Conservation (phyloP, 2,888 invertebrate species). For the Luffia ferchaultella region DNA sequence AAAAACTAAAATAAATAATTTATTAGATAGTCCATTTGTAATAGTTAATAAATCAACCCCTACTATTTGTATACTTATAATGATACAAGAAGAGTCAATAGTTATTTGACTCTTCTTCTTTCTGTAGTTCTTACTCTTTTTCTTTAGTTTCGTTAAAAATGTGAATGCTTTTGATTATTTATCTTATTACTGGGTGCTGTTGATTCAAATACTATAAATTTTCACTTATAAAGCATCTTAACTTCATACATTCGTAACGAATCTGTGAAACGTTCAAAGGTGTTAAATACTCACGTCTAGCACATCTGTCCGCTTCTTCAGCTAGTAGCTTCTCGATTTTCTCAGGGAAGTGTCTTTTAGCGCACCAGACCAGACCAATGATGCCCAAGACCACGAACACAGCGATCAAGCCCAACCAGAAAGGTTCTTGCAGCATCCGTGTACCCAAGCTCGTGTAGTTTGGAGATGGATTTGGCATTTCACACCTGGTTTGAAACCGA, state of each 20-base stretch:
- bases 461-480: slow-evolving; percentile 69
- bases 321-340: slow-evolving; percentile 84
- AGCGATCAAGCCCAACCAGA: slow-evolving; percentile 88
- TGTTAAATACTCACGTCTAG: slow-evolving; percentile 66
- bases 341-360: slow-evolving; percentile 86
- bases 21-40: too few relatives aligned
- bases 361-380: slow-evolving; percentile 84
- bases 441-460: slow-evolving; percentile 70
- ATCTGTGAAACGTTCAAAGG: neutral
- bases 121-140: too few relatives aligned
- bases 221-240: slow-evolving; percentile 2
- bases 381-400: slow-evolving; percentile 81
- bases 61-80: too few relatives aligned
- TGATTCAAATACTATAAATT: slow-evolving; percentile 1
- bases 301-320: slow-evolving; percentile 79
- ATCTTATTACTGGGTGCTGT: neutral
- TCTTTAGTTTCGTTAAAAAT: too few relatives aligned
- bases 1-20: too few relatives aligned
- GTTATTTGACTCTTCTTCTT: too few relatives aligned
- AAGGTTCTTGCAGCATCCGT: slow-evolving; percentile 86
- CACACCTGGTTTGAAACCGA: slow-evolving; percentile 69
- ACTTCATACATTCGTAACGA: neutral
- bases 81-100: too few relatives aligned
- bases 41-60: too few relatives aligned
- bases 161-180: too few relatives aligned